Percentiles rank a stretch among this genome's conserved stretches.
Conservation (phyloP, 2,113 vertebrate species). For the Procavia capensis region DNA sequence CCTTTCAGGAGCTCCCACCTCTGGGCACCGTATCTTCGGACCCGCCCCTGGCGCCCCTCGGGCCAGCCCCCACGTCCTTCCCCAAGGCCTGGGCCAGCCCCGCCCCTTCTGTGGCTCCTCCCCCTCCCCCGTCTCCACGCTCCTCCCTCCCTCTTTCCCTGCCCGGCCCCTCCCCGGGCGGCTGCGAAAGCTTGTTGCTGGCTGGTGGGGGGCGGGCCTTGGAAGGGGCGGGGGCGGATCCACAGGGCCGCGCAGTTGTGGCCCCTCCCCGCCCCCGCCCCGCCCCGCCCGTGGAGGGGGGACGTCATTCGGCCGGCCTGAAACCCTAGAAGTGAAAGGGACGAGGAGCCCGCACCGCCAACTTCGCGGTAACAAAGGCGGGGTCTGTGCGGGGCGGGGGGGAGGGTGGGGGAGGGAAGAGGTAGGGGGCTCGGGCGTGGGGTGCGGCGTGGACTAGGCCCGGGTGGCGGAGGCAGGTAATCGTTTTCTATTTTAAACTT, state of each 20-base stretch:
- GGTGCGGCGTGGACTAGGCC: background rate
- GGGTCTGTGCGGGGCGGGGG: slow-evolving; percentile 67
- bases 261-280: slow-evolving; percentile 52
- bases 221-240: slow-evolving; percentile 34
- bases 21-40: no score
- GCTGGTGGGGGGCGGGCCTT: slow-evolving; percentile 19
- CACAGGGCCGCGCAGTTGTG: slow-evolving; percentile 38
- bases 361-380: slow-evolving; percentile 85
- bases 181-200: slow-evolving; percentile 71
- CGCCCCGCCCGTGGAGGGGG: slow-evolving; percentile 70
- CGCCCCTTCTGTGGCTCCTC: background rate
- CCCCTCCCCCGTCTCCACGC: background rate
- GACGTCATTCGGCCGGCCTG: slow-evolving; percentile 83
- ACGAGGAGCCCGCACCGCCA: slow-evolving; percentile 77
- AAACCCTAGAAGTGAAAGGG: slow-evolving; percentile 85
- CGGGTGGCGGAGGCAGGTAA: slow-evolving; percentile 1
- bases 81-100: background rate
- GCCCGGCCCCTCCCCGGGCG: background rate
- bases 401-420: background rate
- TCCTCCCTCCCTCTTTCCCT: background rate
- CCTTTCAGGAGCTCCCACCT: background rate
- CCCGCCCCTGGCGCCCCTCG: background rate
- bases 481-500: slow-evolving; percentile 79
- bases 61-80: background rate
- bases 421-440: background rate